These are phyloP conservation scores for Ailurus styani DNA, from an alignment of 2,113 vertebrate species.

Conservation along the genomic window DNA sequence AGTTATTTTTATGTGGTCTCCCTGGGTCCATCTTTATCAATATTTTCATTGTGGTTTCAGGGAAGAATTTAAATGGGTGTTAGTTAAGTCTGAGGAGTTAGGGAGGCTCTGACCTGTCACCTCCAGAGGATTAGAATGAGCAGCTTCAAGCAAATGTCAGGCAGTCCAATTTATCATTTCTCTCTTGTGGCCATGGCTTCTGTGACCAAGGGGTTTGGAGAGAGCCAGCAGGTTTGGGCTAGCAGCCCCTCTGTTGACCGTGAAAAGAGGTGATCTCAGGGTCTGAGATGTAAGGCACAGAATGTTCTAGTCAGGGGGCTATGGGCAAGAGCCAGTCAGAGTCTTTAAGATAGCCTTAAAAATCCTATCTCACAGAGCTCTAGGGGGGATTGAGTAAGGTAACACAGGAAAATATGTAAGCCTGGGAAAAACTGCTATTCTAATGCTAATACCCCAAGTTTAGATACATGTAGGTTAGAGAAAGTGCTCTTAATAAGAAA, in stretches of 20 bases:
- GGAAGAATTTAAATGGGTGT: not conserved
- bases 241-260: not conserved
- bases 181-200: not conserved
- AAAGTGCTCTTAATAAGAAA: not conserved
- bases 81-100: no score
- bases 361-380: not conserved
- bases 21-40: not conserved
- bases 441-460: fast-evolving
- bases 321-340: not conserved
- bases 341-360: not conserved
- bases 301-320: not conserved
- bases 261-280: not conserved
- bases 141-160: not conserved
- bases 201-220: not conserved
- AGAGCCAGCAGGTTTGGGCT: not conserved
- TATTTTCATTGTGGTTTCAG: not conserved
- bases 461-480: not conserved
- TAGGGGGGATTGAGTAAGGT: not conserved
- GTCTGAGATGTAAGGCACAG: not conserved
- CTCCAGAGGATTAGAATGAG: not conserved
- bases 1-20: not conserved
- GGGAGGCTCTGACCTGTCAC: no score
- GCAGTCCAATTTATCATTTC: not conserved
- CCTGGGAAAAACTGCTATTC: not conserved
- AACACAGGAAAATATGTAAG: no score